A percentile compares a stretch with the other conserved stretches of the same genome.
These are phyloP conservation scores for Micropoecilia bifurca DNA, from an alignment of 2,797 vertebrate species.

Conservation along the genomic window DNA sequence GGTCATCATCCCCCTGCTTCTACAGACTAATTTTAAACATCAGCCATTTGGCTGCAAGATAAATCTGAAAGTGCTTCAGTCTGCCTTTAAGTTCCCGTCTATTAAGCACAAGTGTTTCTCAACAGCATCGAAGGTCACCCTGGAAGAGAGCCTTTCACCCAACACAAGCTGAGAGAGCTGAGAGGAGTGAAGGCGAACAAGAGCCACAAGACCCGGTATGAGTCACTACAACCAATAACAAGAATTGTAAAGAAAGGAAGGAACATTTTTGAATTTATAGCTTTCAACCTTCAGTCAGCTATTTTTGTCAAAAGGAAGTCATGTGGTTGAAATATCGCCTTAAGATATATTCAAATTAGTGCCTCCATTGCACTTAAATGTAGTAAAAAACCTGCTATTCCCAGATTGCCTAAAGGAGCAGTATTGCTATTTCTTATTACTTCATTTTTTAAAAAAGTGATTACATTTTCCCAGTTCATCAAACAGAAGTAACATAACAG, in stretches of 20 bases:
- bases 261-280: not conserved
- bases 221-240: conserved; percentile 1
- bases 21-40: conserved; percentile 39
- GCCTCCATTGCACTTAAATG: no score
- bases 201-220: conserved; percentile 5
- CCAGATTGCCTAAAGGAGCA: no score
- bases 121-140: conserved; percentile 22
- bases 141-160: conserved; percentile 6
- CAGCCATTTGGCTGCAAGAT: conserved; percentile 36
- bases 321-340: not conserved
- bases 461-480: not conserved
- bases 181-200: conserved; percentile 8
- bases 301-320: not conserved
- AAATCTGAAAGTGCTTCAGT: conserved; percentile 19
- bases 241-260: not conserved
- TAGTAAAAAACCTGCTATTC: no score
- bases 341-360: no score
- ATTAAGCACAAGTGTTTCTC: conserved; percentile 18
- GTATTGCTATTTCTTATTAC: no score
- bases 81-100: conserved; percentile 5
- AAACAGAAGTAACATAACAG: not conserved
- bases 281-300: not conserved
- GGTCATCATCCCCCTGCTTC: conserved; percentile 52
- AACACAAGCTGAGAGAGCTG: conserved; percentile 9
- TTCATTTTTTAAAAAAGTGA: not conserved